Evolutionary conservation across 2,888 invertebrate species (phyloP), one percentile per base, ranked within the genome.

Genomic region (Microctonus hyperodae): DNA sequence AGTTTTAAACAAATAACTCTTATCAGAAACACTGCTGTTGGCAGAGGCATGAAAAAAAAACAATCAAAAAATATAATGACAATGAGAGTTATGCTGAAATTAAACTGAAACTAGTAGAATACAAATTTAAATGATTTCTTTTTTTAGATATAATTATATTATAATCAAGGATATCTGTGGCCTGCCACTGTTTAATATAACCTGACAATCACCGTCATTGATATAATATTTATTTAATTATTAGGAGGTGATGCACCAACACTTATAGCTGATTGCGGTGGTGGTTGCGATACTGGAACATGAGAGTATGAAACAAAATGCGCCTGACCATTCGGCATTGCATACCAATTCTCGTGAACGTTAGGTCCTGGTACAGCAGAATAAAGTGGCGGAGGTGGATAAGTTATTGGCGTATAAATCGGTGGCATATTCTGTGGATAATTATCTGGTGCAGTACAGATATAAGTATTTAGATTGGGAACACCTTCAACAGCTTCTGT

Each of bases 341-440:
- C 69, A 37, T 78, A 81, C 81, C 81, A 81, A 22, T 76, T 79
- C 4, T 81, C 81, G 11, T 72, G 75, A 16, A 71, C 50, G 37
- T 73, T 75, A 2, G 72, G 68, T 1, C 74, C 72, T 2, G 70
- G 69, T 31, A 69, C 57, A 33, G 68, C 56, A 0, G 75, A 62
- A 63, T 72, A 76, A 13, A 75, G 40, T 1, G 74, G 53, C n/a
- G 76, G 73, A 11, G 75, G 76, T 1, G 76, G 73, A 67, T 75
- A 80, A 25, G 79, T 53, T 16, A 76, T 76, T 1, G 76, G 76
- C 0, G 78, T 69, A 44, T 74, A 81, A 4, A 77, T 35, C 2
- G 74, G 69, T 6, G 77, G 66, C 33, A 77, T 78, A 16, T 71
- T 59, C 7, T 65, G 70, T 5, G 55, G 64, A 28, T 68, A 73